Evolutionary conservation across 2,888 invertebrate species (phyloP).

Genomic region (Tribolium freemani): DNA sequence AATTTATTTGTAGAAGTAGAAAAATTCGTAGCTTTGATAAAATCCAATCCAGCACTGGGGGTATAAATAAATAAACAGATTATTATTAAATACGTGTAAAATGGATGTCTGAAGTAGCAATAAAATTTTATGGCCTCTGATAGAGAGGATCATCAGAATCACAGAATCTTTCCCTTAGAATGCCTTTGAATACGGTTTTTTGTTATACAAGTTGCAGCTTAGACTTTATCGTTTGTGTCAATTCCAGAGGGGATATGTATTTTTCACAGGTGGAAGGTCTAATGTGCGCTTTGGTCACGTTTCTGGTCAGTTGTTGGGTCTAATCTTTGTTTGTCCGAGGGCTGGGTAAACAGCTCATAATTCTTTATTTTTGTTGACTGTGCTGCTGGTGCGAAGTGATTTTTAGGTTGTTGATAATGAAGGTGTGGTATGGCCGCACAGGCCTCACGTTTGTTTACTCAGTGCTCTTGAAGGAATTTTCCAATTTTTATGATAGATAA

Average conservation of each 20-base stretch:
- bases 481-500: neutral
- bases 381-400: slow-evolving; percentile 46
- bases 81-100: too few species aligned
- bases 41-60: too few species aligned
- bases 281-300: slow-evolving; percentile 34
- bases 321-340: slow-evolving; percentile 35
- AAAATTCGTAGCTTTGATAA: too few species aligned
- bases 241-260: neutral
- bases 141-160: too few species aligned
- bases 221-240: too few species aligned
- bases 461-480: neutral
- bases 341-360: slow-evolving; percentile 39
- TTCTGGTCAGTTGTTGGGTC: slow-evolving; percentile 36
- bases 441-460: slow-evolving; percentile 26
- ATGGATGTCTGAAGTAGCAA: too few species aligned
- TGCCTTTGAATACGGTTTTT: too few species aligned
- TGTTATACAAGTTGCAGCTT: too few species aligned
- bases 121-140: too few species aligned
- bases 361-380: slow-evolving; percentile 31
- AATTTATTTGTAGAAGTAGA: too few species aligned
- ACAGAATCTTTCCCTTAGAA: too few species aligned
- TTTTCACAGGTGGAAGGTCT: neutral
- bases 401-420: slow-evolving; percentile 47
- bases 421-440: slow-evolving; percentile 52
- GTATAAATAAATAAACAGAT: too few species aligned